Base-by-base conservation (phyloP, 2,888 invertebrate species). In the Ferrisia virgata region DNA sequence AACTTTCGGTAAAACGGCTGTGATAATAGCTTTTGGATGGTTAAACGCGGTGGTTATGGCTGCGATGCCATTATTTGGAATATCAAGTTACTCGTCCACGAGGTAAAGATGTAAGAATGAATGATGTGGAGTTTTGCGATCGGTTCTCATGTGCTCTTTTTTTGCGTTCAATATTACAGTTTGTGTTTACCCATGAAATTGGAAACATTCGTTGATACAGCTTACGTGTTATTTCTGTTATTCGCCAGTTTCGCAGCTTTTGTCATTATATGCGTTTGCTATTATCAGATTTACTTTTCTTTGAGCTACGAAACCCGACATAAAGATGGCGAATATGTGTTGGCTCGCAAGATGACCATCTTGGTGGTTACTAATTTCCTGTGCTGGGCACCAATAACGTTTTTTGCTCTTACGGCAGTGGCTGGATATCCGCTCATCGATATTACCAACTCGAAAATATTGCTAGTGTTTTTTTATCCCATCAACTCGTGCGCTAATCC, bases 401-500 rank as follows among this genome's bases (percentile, higher is more conserved):
- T 97, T 88, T 95, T 96, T 87, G 94, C 95, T 0, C 90, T 96
- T 5, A 96, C 96, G 0, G 96, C 97, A 0, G 89, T 96, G 47
- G 93, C 95, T 0, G 96, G 96, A 0, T 92, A 91, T 86, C 95
- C 96, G 0, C 89, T 96, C 85, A 95, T 97, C 69, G 94, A 94
- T 86, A 93, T 96, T 0, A 93, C 93, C 8, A 92, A 93, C 87
- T 93, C 94, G 0, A 94, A 94, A 89, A 93, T 97, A 79, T 89
- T 96, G 13, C 89, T 96, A 85, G 96, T 97, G 9, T 96, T 97
- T 88, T 96, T 97, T 88, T 95, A 96, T 88, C 97, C 97, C 0
- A 89, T 97, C 85, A 97, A 97, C 89, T 94, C 96, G 0, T 96
- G 96, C 88, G 95, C 96, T 53, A 96, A 97, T 89, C 97, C 97